Conservation (phyloP, 2,797 vertebrate species). For the Mionectes olivaceus region DNA sequence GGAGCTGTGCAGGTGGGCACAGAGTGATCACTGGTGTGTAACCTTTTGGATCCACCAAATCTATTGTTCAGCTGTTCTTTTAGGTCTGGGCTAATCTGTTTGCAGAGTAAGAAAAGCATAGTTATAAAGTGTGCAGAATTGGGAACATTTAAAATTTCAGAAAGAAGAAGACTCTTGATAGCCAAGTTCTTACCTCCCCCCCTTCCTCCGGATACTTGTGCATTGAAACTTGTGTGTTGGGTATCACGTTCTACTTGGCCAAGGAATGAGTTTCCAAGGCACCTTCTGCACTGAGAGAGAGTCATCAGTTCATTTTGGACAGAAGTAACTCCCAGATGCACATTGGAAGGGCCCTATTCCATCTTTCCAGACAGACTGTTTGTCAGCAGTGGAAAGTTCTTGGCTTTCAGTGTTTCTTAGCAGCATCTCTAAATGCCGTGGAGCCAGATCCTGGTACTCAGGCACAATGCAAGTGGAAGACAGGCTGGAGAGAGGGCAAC, state of each 20-base stretch:
- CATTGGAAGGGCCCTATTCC: neutral
- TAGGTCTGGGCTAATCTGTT: neutral
- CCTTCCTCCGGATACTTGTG: neutral
- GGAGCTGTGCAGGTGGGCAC: neutral
- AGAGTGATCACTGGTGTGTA: accelerated
- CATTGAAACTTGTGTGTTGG: neutral
- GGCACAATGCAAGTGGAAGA: neutral
- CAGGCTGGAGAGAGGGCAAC: neutral
- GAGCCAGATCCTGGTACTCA: neutral
- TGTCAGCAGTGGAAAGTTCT: neutral
- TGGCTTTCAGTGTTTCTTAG: neutral
- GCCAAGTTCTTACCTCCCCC: neutral
- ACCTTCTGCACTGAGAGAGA: neutral
- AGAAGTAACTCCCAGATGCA: neutral
- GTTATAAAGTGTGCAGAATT: neutral
- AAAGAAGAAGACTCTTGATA: neutral
- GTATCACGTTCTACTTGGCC: neutral
- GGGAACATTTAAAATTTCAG: neutral
- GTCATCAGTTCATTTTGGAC: neutral
- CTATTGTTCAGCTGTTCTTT: neutral
- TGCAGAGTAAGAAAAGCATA: neutral
- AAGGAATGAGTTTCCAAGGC: neutral
- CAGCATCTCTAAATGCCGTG: neutral
- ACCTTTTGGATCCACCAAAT: neutral
- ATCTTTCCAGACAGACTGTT: neutral